Evolutionary conservation across 2,113 vertebrate genomes (phyloP).

Genomic region (Casuarius casuarius): DNA sequence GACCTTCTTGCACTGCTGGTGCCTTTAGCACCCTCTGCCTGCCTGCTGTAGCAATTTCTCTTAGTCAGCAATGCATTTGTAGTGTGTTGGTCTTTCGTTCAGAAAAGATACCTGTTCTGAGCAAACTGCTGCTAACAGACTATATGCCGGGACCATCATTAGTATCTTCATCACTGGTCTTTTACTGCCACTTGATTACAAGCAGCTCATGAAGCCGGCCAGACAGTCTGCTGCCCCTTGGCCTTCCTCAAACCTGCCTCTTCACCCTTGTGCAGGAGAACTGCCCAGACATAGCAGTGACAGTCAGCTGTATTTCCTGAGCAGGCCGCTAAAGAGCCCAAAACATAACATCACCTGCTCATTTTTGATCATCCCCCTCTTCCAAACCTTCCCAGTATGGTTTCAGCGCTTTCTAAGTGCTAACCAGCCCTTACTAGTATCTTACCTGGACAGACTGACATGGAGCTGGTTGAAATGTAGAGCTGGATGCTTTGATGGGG

Average conservation of each 20-base stretch:
- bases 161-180: not conserved
- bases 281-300: not conserved
- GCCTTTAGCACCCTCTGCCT: not conserved
- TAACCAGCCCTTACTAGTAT: not conserved
- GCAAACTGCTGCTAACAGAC: not conserved
- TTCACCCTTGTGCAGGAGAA: not conserved
- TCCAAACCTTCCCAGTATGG: not conserved
- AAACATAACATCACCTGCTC: not conserved
- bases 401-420: not conserved
- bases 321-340: not conserved
- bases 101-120: not conserved
- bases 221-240: not conserved
- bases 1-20: not conserved
- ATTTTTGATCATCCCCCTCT: not conserved
- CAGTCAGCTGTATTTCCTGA: not conserved
- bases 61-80: not conserved
- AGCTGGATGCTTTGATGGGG: not conserved
- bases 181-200: not conserved
- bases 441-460: not conserved
- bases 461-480: not conserved
- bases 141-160: rapidly evolving
- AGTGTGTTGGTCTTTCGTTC: not conserved
- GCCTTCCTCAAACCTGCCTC: not conserved
- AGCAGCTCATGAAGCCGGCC: not conserved
- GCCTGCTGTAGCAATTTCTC: not conserved